Percentiles rank a stretch among this genome's conserved stretches.
Evolutionary conservation across 1,140 invertebrate species (phyloP).

Genomic region (Pinna nobilis): DNA sequence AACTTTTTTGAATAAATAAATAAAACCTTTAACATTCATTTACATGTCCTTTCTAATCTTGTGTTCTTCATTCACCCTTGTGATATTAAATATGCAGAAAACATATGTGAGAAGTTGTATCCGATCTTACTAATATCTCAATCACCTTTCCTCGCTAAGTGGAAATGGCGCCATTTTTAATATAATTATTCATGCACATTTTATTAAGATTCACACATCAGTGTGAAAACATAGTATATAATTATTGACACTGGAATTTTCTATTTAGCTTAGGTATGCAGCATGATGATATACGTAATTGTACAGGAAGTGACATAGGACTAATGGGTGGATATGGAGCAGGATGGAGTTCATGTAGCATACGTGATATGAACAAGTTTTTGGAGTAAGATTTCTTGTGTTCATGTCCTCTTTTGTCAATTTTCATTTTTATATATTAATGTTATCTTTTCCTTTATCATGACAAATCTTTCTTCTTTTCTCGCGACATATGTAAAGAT

Average conservation of each 20-base stretch:
- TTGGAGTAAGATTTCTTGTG: conserved; percentile 22
- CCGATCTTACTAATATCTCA: neutral
- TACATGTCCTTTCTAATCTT: too few relatives aligned
- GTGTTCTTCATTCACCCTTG: too few relatives aligned
- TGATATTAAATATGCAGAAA: too few relatives aligned
- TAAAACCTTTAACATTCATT: too few relatives aligned
- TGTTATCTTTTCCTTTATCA: too few relatives aligned
- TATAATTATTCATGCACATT: neutral
- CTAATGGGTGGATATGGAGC: conserved; percentile 31
- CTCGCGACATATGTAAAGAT: too few relatives aligned
- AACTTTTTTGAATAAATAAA: too few relatives aligned
- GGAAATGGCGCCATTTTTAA: neutral
- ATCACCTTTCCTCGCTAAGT: neutral
- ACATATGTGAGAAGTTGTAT: neutral
- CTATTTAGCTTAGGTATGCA: conserved; percentile 32
- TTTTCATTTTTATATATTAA: too few relatives aligned
- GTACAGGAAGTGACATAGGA: conserved; percentile 18
- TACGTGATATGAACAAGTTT: conserved; percentile 15
- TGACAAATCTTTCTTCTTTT: too few relatives aligned
- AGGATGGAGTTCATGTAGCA: conserved; percentile 36
- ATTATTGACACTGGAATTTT: neutral
- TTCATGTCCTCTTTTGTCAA: too few relatives aligned
- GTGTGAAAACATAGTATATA: neutral
- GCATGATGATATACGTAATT: conserved; percentile 19
- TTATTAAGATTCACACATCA: neutral